These are phyloP conservation scores for Knipowitschia caucasica DNA, from an alignment of 2,797 vertebrate genomes.

Conservation along the genomic window DNA sequence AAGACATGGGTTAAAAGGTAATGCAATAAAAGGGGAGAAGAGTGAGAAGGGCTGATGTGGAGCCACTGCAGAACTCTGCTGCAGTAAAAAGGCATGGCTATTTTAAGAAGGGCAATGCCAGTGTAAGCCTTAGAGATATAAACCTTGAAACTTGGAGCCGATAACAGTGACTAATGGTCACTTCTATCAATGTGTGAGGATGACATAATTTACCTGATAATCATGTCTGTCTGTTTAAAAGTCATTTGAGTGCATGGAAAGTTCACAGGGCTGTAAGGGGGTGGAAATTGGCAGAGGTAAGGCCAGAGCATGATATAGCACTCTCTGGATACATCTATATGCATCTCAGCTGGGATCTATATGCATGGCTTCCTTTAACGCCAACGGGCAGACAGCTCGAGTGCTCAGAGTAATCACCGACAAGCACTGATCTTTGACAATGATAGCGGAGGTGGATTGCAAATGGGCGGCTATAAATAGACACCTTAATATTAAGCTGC, in stretches of 20 bases:
- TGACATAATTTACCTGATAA: constrained; percentile 39
- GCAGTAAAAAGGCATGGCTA: constrained; percentile 39
- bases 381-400: constrained; percentile 42
- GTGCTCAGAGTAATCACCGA: constrained; percentile 40
- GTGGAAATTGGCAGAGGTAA: constrained; percentile 32
- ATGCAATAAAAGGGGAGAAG: constrained; percentile 2
- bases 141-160: constrained; percentile 25
- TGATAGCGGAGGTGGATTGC: constrained; percentile 33
- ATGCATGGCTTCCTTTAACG: constrained; percentile 39
- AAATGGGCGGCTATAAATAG: constrained; percentile 47
- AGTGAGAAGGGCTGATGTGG: constrained; percentile 20
- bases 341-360: constrained; percentile 32
- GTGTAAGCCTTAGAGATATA: constrained; percentile 42
- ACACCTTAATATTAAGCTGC: constrained; percentile 29
- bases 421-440: constrained; percentile 49
- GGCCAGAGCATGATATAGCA: constrained; percentile 16
- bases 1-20: neutral
- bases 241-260: constrained; percentile 31
- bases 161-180: neutral
- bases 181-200: constrained; percentile 10
- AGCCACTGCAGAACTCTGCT: constrained; percentile 49
- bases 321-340: constrained; percentile 35
- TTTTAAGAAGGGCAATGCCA: constrained; percentile 35
- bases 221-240: constrained; percentile 23
- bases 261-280: constrained; percentile 50